Evolutionary conservation across 2,797 vertebrate genomes (phyloP).

Genomic region (Dryobates pubescens): DNA sequence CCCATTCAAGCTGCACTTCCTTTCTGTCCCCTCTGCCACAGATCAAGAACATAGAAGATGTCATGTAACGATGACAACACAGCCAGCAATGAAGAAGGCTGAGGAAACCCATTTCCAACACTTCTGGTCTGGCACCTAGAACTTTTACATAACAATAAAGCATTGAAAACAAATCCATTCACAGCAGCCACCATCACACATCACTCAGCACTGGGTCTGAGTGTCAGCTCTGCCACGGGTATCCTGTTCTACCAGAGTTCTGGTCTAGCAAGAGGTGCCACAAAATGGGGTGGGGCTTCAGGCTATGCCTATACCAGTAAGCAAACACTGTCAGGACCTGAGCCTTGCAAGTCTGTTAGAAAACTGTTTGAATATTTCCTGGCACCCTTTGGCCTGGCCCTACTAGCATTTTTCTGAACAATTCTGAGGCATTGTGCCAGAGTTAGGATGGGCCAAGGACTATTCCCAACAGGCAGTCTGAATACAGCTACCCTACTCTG

Average conservation of each 20-base stretch:
- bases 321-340: accelerated
- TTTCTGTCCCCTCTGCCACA: background rate
- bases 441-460: background rate
- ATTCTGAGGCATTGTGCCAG: background rate
- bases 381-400: background rate
- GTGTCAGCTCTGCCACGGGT: background rate
- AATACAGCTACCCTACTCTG: background rate
- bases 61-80: background rate
- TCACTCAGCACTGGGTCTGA: background rate
- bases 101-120: background rate
- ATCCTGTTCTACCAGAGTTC: too few relatives aligned
- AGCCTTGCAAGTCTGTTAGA: background rate
- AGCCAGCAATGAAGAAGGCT: background rate
- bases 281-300: background rate
- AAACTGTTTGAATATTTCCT: background rate
- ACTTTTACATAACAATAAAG: background rate
- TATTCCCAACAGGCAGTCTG: background rate
- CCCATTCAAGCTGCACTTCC: background rate
- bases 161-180: background rate
- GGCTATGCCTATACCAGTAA: accelerated
- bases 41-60: background rate
- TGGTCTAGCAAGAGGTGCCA: background rate
- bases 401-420: background rate
- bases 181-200: background rate
- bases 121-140: background rate